Base-by-base conservation (phyloP, 2,888 invertebrate species). In the Amiota communis region DNA sequence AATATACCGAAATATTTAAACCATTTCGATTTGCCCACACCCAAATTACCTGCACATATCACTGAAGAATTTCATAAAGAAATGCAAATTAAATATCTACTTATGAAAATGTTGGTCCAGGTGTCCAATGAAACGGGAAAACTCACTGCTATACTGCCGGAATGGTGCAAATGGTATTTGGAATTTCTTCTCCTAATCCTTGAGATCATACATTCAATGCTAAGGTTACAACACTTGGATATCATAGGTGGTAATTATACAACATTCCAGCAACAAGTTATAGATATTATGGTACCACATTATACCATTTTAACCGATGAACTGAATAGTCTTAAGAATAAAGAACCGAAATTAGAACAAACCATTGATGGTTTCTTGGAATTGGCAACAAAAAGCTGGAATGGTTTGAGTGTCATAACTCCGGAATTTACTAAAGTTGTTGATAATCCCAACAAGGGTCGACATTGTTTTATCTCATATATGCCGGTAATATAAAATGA, bases 401-500 rank as follows among this genome's bases (percentile, higher is more conserved):
- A 3, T 51, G 53, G 53, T n/a, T 51, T 51, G 4, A 0, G 0
- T 12, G 6, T 4, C 8, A 51, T 51, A 51, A 12, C 53, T n/a
- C 12, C 12, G 1, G 53, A 51, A n/a, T 51, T 12, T n/a, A 51
- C 4, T n/a, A 51, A 36, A 36, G 36, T 4, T 36, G 6, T 36
- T 36, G 0, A 36, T 6, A 36, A 86, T n/a, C n/a, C 59, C 72
- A 78, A 17, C 74, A 53, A 15, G 0, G 17, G 6, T 80, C n/a
- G 15, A 1, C 78, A 84, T n/a, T 89, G 89, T 72, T 80, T 74
- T 36, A 78, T 89, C 15, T 87, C 88, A 15, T 86, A 74, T 74
- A 48, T 85, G 0, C 83, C 86, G 84, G 89, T 89, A 77, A 51
- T 36, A 53, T 47, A 10, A 20, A 15, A 10, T 2, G 0, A 47